phyloP scores from a whole-genome alignment of 2,113 vertebrate species.

The Stercorarius parasiticus region DNA sequence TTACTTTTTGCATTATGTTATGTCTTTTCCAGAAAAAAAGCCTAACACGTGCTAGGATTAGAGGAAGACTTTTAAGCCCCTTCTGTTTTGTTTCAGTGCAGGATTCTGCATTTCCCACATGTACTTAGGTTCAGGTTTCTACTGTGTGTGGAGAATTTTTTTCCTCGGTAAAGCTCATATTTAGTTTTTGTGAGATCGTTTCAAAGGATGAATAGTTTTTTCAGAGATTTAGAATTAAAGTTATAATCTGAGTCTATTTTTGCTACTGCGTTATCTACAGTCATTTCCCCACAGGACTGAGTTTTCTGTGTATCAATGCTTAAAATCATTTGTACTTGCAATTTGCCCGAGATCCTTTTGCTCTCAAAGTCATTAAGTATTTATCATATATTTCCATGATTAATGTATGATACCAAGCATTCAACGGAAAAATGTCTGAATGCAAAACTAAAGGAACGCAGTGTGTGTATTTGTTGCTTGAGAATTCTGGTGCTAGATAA shows the following conservation, averaged over 20 bases:
- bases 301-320: background rate
- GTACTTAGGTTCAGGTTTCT: background rate
- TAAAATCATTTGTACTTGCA: background rate
- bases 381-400: conserved; percentile 9
- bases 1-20: background rate
- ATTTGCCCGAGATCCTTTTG: background rate
- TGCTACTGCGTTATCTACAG: background rate
- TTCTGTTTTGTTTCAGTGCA: conserved; percentile 6
- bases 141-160: background rate
- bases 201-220: background rate
- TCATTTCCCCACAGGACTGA: background rate
- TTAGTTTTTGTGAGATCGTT: background rate
- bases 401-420: background rate
- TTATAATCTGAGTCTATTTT: background rate
- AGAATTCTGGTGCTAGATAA: background rate
- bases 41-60: background rate
- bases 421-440: background rate
- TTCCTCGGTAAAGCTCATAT: background rate
- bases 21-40: background rate
- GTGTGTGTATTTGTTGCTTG: background rate
- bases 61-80: background rate
- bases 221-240: background rate
- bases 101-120: background rate
- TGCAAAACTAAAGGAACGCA: background rate
- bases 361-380: background rate